Evolutionary conservation across 1,140 invertebrate species (phyloP), one percentile per base, ranked within the genome.

Genomic region (Mactra quadrangularis): DNA sequence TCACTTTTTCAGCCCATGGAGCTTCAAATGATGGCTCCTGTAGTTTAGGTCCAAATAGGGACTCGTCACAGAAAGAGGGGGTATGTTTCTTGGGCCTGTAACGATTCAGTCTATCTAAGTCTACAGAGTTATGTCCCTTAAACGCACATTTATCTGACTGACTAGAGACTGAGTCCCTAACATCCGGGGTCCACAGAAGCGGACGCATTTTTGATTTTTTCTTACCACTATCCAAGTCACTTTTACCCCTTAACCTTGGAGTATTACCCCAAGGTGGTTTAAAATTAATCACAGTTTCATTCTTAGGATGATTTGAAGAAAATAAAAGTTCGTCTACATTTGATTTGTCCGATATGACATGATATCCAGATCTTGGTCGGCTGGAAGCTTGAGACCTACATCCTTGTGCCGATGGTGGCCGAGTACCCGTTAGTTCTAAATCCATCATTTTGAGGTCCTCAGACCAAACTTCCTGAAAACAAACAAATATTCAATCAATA

Each of bases 51-150:
- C 90, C 90, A 87, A 91, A 91, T 11, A 91, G 64, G 6, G 84
- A 81, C 60, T 91, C 90, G 77, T 91, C 90, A 82, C 88, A 86
- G 70, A 89, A 91, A 13, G 88, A 87, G 1, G 88, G 87, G 22
- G 85, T 90, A 70, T 90, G 87, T 74, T 85, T 90, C 15, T 84
- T 50, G 29, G 74, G 86, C 31, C 85, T 83, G 57, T 86, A 89
- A 50, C 86, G 87, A 50, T 87, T 70, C 29, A 78, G 33, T 72
- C 75, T 45, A 64, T 82, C 47, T 27, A 50, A 17, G 68, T 78
- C 47, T 59, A 60, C 29, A 52, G 29, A 31, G 47, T 70, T 59
- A 22, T 25, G 7, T 64, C 52, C 45, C 38, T 53, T 41, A 35
- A 31, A 82, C n/a, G 6, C 52, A 57, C 70, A 57, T 52, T 38